These are phyloP conservation scores for Pseudomugil gertrudae DNA, from an alignment of 2,797 vertebrate genomes.

Conservation along the genomic window DNA sequence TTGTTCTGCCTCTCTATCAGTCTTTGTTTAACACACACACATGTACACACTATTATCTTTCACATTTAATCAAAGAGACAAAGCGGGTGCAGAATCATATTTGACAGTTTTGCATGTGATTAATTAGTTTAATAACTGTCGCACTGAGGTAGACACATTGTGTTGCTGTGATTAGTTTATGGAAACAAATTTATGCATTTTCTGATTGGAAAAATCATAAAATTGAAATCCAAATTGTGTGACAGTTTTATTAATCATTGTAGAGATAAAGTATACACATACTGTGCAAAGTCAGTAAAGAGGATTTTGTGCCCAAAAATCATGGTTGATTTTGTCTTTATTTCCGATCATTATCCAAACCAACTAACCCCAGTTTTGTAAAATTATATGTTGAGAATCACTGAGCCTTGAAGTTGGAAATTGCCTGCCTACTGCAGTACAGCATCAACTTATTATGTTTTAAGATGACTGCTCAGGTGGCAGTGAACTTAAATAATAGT, in stretches of 20 bases:
- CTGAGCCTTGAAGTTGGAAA: conserved; percentile 36
- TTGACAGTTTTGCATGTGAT: conserved; percentile 79
- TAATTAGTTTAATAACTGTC: conserved; percentile 80
- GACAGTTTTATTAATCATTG: conserved; percentile 58
- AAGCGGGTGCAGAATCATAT: conserved; percentile 64
- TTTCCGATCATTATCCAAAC: conserved; percentile 10
- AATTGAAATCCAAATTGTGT: conserved; percentile 65
- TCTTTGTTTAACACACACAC: conserved; percentile 23
- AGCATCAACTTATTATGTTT: conserved; percentile 60
- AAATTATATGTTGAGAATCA: conserved; percentile 23
- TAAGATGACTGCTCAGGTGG: conserved; percentile 71
- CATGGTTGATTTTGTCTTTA: conserved; percentile 46
- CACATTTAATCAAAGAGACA: conserved; percentile 75
- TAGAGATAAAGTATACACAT: conserved; percentile 21
- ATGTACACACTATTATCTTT: conserved; percentile 43
- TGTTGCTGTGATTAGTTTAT: conserved; percentile 72
- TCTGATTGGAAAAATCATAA: conserved; percentile 73
- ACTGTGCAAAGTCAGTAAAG: conserved; percentile 22
- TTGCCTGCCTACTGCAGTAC: conserved; percentile 56
- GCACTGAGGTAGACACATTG: conserved; percentile 59
- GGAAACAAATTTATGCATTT: conserved; percentile 78
- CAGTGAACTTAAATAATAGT: conserved; percentile 66
- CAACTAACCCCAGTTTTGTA: conserved; percentile 25
- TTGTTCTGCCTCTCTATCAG: conserved; percentile 10
- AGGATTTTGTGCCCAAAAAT: conserved; percentile 44